Evolutionary conservation across 2,797 vertebrate species (phyloP), one percentile per base, ranked within the genome.

Genomic region (Mus caroli): DNA sequence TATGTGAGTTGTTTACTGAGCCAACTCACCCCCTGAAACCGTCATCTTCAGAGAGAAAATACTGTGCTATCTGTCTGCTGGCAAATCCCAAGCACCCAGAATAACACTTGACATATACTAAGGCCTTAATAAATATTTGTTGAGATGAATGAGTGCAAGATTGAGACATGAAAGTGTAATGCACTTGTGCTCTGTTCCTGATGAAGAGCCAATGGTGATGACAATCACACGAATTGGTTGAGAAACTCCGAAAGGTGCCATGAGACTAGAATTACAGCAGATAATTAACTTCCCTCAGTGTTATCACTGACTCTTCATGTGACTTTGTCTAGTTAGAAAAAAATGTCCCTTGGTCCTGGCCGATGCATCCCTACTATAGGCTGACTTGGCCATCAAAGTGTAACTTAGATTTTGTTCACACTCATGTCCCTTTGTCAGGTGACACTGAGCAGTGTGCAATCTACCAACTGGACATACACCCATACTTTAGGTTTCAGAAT

Each of bases 391-490:
- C n/a, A n/a, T 13, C 14, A 22, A 50, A 31, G 22, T 4, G 3
- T 52, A 22, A 11, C 20, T 79, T 28, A 28, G 64, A 85, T 50
- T 76, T 73, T 37, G 69, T 77, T 28, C 40, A 50, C 4, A 31
- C 46, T 43, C 22, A 56, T 56, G 17, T 6, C 3, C 83, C 46
- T 82, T 15, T 6, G 20, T 40, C n/a, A 6, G 43, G 12, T 71
- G 43, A 58, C 1, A 14, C 0, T 12, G 7, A 60, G 0, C 2
- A 58, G 11, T 19, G 12, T 6, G 34, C 0, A 13, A 67, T 24
- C 75, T 43, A 40, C n/a, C 37, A 58, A 2, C 1, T 34, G 62
- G 37, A 20, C 28, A 4, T 17, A 8, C n/a, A 62, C 37, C 82
- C 46, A 73, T 54, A 54, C 26, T 11, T 0, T 2, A n/a, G 34